A percentile compares a stretch with the other conserved stretches of the same genome.
phyloP scores from a whole-genome alignment of 2,888 invertebrate species.

The Euzophera pinguis region DNA sequence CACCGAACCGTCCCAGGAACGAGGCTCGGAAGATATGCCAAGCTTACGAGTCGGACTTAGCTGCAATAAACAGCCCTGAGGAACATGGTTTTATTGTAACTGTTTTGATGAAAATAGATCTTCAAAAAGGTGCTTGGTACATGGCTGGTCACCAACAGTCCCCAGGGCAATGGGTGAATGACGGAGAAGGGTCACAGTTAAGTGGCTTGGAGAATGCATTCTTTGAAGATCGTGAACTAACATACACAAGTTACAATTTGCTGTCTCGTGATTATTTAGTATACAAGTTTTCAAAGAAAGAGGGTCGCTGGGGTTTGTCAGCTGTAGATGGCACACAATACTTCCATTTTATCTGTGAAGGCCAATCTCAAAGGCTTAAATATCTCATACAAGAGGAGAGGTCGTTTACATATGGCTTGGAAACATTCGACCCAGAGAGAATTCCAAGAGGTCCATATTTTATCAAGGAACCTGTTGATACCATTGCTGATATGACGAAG shows the following conservation, averaged over 20 bases:
- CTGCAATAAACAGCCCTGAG: conserved; percentile 88
- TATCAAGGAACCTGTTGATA: conserved; percentile 89
- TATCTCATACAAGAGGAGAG: conserved; percentile 87
- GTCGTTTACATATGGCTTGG: conserved; percentile 91
- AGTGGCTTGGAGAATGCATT: conserved; percentile 90
- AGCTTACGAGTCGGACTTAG: conserved; percentile 89
- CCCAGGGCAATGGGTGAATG: conserved; percentile 90
- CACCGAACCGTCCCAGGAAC: conserved; percentile 87
- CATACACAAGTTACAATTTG: conserved; percentile 67
- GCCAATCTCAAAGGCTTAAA: conserved; percentile 85
- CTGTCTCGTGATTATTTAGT: conserved; percentile 86
- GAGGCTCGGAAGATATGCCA: conserved; percentile 92
- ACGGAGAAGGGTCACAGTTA: conserved; percentile 89
- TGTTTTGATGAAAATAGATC: conserved; percentile 90
- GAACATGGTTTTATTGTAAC: conserved; percentile 93
- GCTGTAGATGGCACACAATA: conserved; percentile 88
- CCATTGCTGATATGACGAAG: conserved; percentile 89
- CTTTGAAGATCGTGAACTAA: conserved; percentile 79
- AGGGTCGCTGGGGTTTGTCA: conserved; percentile 91
- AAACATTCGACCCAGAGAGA: conserved; percentile 87
- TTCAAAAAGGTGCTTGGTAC: conserved; percentile 93
- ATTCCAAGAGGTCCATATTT: conserved; percentile 95
- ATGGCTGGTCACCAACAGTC: conserved; percentile 88
- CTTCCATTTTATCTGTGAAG: conserved; percentile 93
- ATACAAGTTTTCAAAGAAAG: conserved; percentile 85